Evolutionary conservation across 2,888 invertebrate species (phyloP), one percentile per base, ranked within the genome.

Genomic region (Caenorhabditis sinica): DNA sequence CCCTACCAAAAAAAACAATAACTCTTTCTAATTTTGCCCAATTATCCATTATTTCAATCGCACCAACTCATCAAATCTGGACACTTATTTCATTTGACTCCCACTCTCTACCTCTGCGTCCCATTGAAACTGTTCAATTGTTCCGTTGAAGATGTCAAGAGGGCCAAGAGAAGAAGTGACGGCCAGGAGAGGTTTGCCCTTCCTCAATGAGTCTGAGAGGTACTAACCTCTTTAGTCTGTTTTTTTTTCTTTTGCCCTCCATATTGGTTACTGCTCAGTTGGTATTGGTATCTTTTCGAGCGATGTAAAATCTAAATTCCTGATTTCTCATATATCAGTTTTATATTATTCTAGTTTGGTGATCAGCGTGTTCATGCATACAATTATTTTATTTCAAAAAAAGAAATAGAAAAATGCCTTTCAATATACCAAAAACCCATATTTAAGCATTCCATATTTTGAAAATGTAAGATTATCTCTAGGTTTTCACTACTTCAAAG

Each of bases 71-170:
- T 45, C 51, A 72, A 79, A 79, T 79, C 65, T 72, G 53, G 60
- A 61, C 77, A 63, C 56, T 72, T 15, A 56, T 71, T 60, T 28
- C 17, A n/a, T 60, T 43, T 49, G 68, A 61, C 63, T 63, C 33
- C 20, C 28, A 17, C 28, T 58, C 28, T 30, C 15, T 30, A 17
- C 58, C 20, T 25, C 25, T 20, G 8, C 11, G 20, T 60, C 71
- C 49, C 33, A 72, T 80, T 66, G 58, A 80, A 80, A 80, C 80
- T 72, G 72, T 80, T 72, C 80, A 72, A 80, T 80, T 80, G 72
- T 80, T 72, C 66, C 63, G 49, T 58, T 43, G 76, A 58, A 33
- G 68, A 72, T 80, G 80, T 80, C 80, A 80, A 80, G 80, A 79
- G 79, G 79, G 40, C 56, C 68, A 53, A 36, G 53, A 53, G 53